Evolutionary conservation across 1,140 invertebrate species (phyloP).

Genomic region (Trachelipus rathkii): DNA sequence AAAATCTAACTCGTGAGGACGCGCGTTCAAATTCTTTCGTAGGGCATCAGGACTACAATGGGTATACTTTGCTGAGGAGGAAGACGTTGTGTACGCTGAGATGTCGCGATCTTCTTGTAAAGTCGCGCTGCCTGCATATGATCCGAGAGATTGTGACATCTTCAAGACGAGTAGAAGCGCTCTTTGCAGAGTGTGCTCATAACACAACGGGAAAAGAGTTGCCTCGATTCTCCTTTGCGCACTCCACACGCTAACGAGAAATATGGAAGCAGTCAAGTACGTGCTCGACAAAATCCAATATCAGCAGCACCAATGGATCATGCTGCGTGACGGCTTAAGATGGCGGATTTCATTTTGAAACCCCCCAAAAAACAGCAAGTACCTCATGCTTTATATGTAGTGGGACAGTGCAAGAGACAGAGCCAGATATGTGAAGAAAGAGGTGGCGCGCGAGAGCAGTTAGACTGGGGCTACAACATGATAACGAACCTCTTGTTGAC

Average conservation of each 20-base stretch:
- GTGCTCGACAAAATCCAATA: conserved; percentile 14
- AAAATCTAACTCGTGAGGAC: not conserved
- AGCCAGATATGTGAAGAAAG: conserved; percentile 32
- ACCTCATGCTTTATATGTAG: conserved; percentile 44
- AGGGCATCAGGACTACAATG: conserved; percentile 23
- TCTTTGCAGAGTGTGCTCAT: too few species aligned
- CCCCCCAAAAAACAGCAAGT: conserved; percentile 43
- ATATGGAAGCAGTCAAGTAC: conserved; percentile 11
- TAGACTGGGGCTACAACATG: conserved; percentile 24
- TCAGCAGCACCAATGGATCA: not conserved
- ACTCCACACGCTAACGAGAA: not conserved
- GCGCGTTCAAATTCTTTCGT: conserved; percentile 14
- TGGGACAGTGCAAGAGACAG: conserved; percentile 45
- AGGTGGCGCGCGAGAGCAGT: conserved; percentile 38
- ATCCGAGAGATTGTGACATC: conserved; percentile 2
- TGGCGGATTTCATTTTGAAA: conserved; percentile 24
- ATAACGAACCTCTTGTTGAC: conserved; percentile 33
- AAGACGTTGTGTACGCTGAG: conserved; percentile 6
- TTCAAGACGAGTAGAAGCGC: too few species aligned
- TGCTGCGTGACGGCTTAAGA: not conserved
- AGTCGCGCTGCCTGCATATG: not conserved
- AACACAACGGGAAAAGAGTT: too few species aligned
- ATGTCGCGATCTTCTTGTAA: too few species aligned
- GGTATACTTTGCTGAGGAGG: conserved; percentile 20
- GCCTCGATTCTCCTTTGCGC: not conserved